A percentile compares a stretch with the other conserved stretches of the same genome.
Conservation (phyloP, 2,888 invertebrate species). For the Cybosia mesomella region DNA sequence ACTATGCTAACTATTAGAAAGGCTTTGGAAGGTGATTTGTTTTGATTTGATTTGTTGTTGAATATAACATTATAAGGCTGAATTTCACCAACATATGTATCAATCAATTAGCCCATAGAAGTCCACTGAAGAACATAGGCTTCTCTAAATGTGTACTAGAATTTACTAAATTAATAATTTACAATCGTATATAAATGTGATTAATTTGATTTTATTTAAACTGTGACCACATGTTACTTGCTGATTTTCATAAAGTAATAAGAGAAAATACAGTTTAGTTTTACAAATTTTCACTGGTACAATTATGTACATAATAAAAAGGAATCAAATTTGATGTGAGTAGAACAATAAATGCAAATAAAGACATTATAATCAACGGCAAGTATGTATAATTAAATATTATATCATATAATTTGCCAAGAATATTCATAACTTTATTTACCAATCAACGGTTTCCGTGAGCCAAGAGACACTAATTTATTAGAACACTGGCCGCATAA, state of each 20-base stretch:
- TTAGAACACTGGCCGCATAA: neutral
- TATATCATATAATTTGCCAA: neutral
- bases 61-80: neutral
- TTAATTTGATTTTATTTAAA: no score
- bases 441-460: conserved; percentile 1
- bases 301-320: no score
- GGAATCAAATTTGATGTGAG: neutral
- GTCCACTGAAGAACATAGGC: neutral
- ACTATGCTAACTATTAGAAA: neutral
- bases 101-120: neutral
- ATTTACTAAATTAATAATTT: no score
- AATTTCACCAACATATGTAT: neutral
- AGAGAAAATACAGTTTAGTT: neutral
- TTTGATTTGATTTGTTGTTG: neutral
- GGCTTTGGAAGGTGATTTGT: neutral
- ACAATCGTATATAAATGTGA: no score
- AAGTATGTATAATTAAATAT: neutral
- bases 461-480: neutral
- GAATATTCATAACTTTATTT: neutral
- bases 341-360: neutral
- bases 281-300: no score
- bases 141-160: neutral
- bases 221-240: no score
- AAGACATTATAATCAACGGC: neutral
- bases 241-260: neutral